Conservation (phyloP, 1,140 invertebrate species). For the Lutraria rhynchaena region DNA sequence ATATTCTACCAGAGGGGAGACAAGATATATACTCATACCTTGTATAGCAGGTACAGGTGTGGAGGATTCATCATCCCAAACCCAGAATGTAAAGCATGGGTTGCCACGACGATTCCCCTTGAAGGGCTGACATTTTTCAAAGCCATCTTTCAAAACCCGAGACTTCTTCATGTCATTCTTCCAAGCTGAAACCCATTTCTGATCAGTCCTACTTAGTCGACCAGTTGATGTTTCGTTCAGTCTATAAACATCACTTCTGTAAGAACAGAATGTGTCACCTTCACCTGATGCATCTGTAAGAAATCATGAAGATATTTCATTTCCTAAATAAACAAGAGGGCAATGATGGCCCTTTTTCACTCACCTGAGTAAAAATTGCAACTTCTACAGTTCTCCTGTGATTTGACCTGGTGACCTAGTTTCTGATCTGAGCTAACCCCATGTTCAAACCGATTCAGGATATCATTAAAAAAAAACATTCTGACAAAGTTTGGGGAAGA, state of each 20-base stretch:
- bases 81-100: slow-evolving; percentile 34
- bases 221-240: slow-evolving; percentile 15
- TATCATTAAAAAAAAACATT: no score
- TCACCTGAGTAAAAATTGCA: no score
- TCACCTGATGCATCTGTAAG: slow-evolving; percentile 1
- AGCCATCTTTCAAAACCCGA: slow-evolving; percentile 3
- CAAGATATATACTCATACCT: no score
- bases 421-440: no score
- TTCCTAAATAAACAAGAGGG: not conserved
- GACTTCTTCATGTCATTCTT: not conserved
- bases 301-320: not conserved
- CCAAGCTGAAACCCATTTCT: not conserved
- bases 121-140: slow-evolving; percentile 12
- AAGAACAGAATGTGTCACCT: slow-evolving; percentile 25
- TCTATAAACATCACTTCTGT: slow-evolving; percentile 21
- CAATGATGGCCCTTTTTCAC: no score
- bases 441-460: no score
- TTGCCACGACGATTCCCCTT: slow-evolving; percentile 10
- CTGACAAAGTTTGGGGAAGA: no score
- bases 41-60: slow-evolving; percentile 14
- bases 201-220: not conserved
- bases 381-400: no score
- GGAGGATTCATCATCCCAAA: not conserved
- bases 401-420: no score
- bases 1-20: no score